phyloP scores from a whole-genome alignment of 1,140 invertebrate genomes.

The Teleogryllus occipitalis region DNA sequence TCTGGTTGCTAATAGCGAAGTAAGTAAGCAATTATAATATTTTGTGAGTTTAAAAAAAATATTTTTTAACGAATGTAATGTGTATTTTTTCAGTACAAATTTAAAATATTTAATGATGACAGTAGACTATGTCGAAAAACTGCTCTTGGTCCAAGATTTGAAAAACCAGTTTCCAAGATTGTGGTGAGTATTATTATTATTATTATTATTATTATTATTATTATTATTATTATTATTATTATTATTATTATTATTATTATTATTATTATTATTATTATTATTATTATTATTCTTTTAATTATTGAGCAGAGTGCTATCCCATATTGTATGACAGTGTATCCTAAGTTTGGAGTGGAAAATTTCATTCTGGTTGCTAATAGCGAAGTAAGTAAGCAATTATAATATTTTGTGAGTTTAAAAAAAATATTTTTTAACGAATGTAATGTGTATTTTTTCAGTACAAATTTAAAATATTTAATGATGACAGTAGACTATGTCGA shows the following conservation, averaged over 20 bases:
- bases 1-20: constrained; percentile 42
- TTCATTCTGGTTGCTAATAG: constrained; percentile 40
- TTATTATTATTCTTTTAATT: constrained; percentile 29
- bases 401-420: background rate
- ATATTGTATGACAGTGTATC: constrained; percentile 40
- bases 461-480: constrained; percentile 59
- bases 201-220: background rate
- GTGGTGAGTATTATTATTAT: constrained; percentile 33
- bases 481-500: constrained; percentile 49
- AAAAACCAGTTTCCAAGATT: constrained; percentile 45
- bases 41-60: background rate
- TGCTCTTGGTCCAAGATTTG: constrained; percentile 54
- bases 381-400: constrained; percentile 33
- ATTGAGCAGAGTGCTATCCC: constrained; percentile 56
- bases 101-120: constrained; percentile 51
- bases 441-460: constrained; percentile 38
- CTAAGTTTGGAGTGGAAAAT: constrained; percentile 26
- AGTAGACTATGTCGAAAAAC: constrained; percentile 54
- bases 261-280: background rate
- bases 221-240: background rate
- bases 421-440: background rate
- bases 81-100: constrained; percentile 49
- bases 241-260: background rate
- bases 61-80: background rate
- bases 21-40: constrained; percentile 25